phyloP scores from a whole-genome alignment of 2,797 vertebrate species.

The Sebastes hubbsi region DNA sequence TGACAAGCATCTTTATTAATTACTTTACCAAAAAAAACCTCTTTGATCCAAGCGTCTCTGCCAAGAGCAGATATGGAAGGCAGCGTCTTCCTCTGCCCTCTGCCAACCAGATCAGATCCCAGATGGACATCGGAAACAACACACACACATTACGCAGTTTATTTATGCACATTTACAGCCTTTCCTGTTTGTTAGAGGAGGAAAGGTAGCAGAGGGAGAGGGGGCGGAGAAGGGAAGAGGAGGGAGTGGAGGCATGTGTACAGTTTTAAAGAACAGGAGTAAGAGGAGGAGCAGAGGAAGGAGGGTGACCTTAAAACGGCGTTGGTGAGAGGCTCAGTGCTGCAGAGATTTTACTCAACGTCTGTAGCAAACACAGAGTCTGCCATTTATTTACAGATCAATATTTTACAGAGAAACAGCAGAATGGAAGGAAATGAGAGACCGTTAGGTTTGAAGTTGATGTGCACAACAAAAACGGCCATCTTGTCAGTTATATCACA shows the following conservation, averaged over 20 bases:
- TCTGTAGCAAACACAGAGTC: background rate
- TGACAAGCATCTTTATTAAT: conserved; percentile 58
- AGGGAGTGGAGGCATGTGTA: conserved; percentile 31
- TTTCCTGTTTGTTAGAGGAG: conserved; percentile 27
- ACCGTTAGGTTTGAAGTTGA: background rate
- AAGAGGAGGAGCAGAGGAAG: conserved; percentile 33
- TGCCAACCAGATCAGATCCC: conserved; percentile 62
- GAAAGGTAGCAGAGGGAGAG: conserved; percentile 42
- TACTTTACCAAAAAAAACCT: conserved; percentile 25
- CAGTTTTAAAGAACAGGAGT: conserved; percentile 30
- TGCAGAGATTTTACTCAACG: conserved; percentile 13
- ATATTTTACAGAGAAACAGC: conserved; percentile 4
- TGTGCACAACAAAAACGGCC: background rate
- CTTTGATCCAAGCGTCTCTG: conserved; percentile 26
- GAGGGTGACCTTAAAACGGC: conserved; percentile 47
- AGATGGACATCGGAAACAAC: conserved; percentile 52
- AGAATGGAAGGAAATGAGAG: background rate
- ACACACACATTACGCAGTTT: conserved; percentile 24
- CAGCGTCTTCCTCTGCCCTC: conserved; percentile 44
- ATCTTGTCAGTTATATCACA: background rate
- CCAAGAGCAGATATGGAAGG: conserved; percentile 50
- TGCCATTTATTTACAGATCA: conserved; percentile 6
- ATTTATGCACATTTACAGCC: conserved; percentile 41
- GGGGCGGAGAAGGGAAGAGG: conserved; percentile 26
- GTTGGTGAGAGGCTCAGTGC: background rate